Percentiles rank a stretch among this genome's conserved stretches.
Evolutionary conservation across 2,113 vertebrate species (phyloP).

Genomic region (Brachirus orientalis): DNA sequence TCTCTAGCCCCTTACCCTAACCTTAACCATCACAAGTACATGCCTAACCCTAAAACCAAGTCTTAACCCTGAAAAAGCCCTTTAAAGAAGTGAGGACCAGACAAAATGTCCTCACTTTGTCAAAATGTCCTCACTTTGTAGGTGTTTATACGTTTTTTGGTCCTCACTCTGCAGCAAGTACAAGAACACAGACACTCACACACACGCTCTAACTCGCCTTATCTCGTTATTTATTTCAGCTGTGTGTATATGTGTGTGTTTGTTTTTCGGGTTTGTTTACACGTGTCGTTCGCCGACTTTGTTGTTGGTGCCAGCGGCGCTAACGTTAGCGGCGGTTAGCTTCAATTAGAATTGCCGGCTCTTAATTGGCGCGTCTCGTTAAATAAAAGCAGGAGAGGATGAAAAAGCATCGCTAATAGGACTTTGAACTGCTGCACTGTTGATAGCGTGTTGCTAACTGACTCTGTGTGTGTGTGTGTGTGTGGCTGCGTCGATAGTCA

Average conservation of each 20-base stretch:
- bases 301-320: slow-evolving; percentile 68
- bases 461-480: slow-evolving; percentile 35
- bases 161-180: neutral
- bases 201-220: slow-evolving; percentile 13
- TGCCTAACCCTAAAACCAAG: too few relatives aligned
- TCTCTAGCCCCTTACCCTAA: too few relatives aligned
- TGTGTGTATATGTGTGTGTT: slow-evolving; percentile 39
- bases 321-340: slow-evolving; percentile 70
- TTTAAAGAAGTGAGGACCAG: too few relatives aligned
- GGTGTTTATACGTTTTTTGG: too few relatives aligned
- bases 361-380: slow-evolving; percentile 72
- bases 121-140: too few relatives aligned
- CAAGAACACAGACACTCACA: slow-evolving; percentile 25
- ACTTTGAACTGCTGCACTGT: slow-evolving; percentile 62
- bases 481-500: slow-evolving; percentile 68
- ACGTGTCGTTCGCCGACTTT: slow-evolving; percentile 57
- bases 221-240: slow-evolving; percentile 51
- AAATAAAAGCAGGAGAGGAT: slow-evolving; percentile 71
- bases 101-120: too few relatives aligned
- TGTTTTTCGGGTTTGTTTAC: slow-evolving; percentile 68
- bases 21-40: too few relatives aligned
- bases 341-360: slow-evolving; percentile 69
- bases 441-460: slow-evolving; percentile 53
- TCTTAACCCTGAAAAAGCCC: too few relatives aligned
- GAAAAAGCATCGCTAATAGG: slow-evolving; percentile 72